Evolutionary conservation across 2,113 vertebrate species (phyloP).

Genomic region (Promerops cafer): DNA sequence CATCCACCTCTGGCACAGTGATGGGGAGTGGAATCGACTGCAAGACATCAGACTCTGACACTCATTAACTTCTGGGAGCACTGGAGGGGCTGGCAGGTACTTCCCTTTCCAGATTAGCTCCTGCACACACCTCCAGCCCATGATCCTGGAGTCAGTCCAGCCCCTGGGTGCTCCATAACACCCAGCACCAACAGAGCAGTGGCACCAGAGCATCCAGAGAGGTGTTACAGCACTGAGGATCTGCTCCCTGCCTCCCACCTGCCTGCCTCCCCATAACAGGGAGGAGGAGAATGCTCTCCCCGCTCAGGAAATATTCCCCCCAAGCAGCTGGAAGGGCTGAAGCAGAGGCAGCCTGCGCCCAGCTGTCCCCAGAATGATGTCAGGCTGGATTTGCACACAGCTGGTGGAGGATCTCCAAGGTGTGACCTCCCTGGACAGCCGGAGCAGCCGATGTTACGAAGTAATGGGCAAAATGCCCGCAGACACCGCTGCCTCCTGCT

Average conservation of each 20-base stretch:
- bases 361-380: neutral
- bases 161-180: neutral
- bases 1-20: neutral
- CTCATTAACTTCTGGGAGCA: neutral
- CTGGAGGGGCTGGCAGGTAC: neutral
- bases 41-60: neutral
- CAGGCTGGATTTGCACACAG: neutral
- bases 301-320: neutral
- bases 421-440: neutral
- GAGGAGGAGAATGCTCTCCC: neutral
- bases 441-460: fast-evolving
- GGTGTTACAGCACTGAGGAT: too few relatives aligned
- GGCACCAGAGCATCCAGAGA: neutral
- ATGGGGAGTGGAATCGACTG: neutral
- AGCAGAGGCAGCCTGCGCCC: neutral
- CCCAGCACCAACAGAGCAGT: neutral
- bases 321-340: neutral
- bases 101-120: neutral
- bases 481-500: neutral
- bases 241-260: fast-evolving
- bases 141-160: neutral
- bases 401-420: neutral
- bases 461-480: fast-evolving
- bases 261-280: fast-evolving
- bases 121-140: neutral